Evolutionary conservation across 2,797 vertebrate genomes (phyloP), one percentile per base, ranked within the genome.

Genomic region (Microhierax caerulescens): DNA sequence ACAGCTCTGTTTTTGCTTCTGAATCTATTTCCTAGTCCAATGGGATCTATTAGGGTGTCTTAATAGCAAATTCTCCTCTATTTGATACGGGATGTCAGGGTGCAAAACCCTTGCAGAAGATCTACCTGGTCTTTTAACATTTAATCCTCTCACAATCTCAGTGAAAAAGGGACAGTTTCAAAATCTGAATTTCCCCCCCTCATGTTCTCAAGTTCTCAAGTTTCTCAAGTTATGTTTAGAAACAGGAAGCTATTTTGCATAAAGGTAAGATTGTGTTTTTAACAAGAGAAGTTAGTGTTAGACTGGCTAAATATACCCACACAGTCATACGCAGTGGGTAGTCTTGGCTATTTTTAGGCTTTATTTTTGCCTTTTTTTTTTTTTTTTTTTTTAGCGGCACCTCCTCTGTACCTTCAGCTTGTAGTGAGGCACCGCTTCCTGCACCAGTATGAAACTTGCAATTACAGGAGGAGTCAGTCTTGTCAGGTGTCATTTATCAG

Each of bases 271-370:
- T 78, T 91, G 67, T 93, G 90, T 97, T 96, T 90, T 61, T 81
- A 90, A 93, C 64, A 97, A 97, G 97, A 97, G 97, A 98, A 98
- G 96, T 96, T 98, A 95, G 95, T 97, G 97, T 98, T 97, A 98
- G 97, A 98, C 96, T 94, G 93, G 96, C 98, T 98, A 98, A 98
- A 98, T 98, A 99, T 99, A 99, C 95, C 94, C 43, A 77, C 69
- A 78, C 19, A 96, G 89, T 95, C 95, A 93, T 94, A 95, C 70
- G 91, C 83, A 96, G 97, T 98, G 95, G 97, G 92, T 97, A 95
- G 96, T 93, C 88, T 78, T 95, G 81, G 78, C 88, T 98, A 97
- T 97, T 97, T 98, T 97, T 98, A 97, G 95, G 60, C 73, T 96
- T 95, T 97, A 96, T 97, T 96, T 98, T 98, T 98, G 98, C 96